Evolutionary conservation across 1,140 invertebrate species (phyloP), one percentile per base, ranked within the genome.

Genomic region (Ooceraea biroi): DNA sequence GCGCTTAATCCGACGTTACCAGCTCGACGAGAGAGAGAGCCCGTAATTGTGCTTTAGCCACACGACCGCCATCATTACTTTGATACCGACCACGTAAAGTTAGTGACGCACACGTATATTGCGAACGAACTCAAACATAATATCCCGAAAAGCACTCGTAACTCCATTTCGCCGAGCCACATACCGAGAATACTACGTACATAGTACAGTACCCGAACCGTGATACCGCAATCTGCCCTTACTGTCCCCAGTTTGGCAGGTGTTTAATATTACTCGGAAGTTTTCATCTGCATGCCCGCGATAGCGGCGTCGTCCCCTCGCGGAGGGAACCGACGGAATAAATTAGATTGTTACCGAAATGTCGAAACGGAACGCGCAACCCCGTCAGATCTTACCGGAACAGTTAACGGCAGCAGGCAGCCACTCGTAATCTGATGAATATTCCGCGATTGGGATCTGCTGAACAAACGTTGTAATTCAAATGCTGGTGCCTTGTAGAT

Each of bases 121-220:
- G 86, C 89, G 63, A 83, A 76, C 77, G 80, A 91, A 91, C 85
- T 91, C 89, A 91, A 91, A 91, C 90, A 91, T 91, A 91, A 91
- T 91, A 91, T 91, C 89, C 86, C 83, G 84, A 88, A 87, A 91
- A 90, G 83, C 90, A 86, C 90, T 90, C 84, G 87, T 89, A 91
- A 91, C 90, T 91, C 71, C 82, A 91, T 91, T 89, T 84, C 84
- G 78, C 66, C 22, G 69, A 48, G 25, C 46, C 52, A 27, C 27
- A 48, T 63, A 73, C 41, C 48, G 50, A 22, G 25, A 63, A 50
- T 48, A 55, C 41, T 52, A 63, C 85, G 48, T 36, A 36, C 36
- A 36, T 7, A 36, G 36, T 36, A 7, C 50, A 48, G 36, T 36
- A 36, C 27, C 27, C 19, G 44, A 44, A 69, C 22, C 63, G 57